These are phyloP conservation scores for Archocentrus centrarchus DNA, from an alignment of 2,113 vertebrate genomes.

Conservation along the genomic window DNA sequence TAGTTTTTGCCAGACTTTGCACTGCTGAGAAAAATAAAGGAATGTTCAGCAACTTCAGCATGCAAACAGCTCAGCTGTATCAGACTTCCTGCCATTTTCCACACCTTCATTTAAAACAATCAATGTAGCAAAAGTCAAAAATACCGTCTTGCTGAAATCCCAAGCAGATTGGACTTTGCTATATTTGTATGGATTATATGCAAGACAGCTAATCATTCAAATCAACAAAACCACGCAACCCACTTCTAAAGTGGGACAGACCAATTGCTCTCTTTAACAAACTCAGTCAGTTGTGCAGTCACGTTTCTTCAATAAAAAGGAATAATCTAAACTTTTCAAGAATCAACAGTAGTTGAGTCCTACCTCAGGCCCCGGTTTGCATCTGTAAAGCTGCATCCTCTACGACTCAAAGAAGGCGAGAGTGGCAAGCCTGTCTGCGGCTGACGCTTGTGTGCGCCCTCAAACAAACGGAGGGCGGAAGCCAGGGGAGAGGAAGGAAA, in stretches of 20 bases:
- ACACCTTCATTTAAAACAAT: conserved; percentile 28
- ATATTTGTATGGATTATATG: not conserved
- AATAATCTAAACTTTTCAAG: not conserved
- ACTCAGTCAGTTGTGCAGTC: not conserved
- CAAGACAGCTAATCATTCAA: not conserved
- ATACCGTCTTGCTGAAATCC: not conserved
- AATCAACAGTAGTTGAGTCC: conserved; percentile 23
- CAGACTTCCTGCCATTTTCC: conserved; percentile 50
- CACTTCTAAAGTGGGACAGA: not conserved
- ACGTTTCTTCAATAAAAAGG: not conserved
- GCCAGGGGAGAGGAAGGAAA: conserved; percentile 73
- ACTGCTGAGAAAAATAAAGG: conserved; percentile 41
- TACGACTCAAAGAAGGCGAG: conserved; percentile 72
- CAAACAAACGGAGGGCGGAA: conserved; percentile 69
- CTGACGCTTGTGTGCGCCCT: conserved; percentile 60
- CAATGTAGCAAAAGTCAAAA: not conserved
- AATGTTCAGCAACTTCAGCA: conserved; percentile 41
- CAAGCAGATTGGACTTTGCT: not conserved
- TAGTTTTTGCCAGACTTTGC: not conserved
- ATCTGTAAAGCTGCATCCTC: conserved; percentile 65
- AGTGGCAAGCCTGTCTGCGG: conserved; percentile 19
- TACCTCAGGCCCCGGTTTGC: conserved; percentile 68
- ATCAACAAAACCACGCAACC: not conserved
- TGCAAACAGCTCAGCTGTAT: conserved; percentile 57
- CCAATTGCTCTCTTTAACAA: not conserved